phyloP scores from a whole-genome alignment of 2,113 vertebrate species.

The Ovibos moschatus region DNA sequence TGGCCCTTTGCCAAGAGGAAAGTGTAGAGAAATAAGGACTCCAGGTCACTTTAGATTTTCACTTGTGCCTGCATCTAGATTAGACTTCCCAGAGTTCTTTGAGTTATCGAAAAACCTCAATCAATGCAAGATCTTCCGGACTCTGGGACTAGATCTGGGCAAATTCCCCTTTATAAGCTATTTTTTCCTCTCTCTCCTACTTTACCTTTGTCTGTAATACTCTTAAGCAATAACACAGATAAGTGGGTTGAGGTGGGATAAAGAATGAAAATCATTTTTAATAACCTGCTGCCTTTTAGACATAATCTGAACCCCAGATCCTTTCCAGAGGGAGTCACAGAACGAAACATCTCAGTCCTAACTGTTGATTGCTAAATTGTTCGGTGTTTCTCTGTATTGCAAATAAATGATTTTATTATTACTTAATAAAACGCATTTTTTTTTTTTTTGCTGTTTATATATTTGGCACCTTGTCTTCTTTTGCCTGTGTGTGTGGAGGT shows the following conservation, averaged over 20 bases:
- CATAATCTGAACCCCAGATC: neutral
- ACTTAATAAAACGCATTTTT: neutral
- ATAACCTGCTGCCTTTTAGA: neutral
- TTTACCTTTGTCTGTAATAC: neutral
- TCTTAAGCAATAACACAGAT: neutral
- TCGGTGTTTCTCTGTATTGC: neutral
- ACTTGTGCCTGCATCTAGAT: neutral
- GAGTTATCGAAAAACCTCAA: neutral
- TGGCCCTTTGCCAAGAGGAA: neutral
- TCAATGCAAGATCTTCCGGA: neutral
- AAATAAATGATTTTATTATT: constrained; percentile 26
- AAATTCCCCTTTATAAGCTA: neutral
- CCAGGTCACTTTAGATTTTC: neutral
- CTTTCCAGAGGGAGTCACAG: neutral
- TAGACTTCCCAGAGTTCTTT: neutral
- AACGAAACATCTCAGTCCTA: neutral
- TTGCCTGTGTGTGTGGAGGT: neutral
- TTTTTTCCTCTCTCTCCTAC: neutral
- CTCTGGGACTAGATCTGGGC: neutral
- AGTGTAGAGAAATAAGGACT: rapidly evolving
- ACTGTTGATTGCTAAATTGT: neutral
- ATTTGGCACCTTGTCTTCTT: neutral
- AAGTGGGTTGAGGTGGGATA: neutral
- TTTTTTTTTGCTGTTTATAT: neutral
- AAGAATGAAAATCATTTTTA: neutral